A percentile compares a stretch with the other conserved stretches of the same genome.
These are phyloP conservation scores for Anguilla megastoma DNA, from an alignment of 2,797 vertebrate genomes.

Conservation along the genomic window DNA sequence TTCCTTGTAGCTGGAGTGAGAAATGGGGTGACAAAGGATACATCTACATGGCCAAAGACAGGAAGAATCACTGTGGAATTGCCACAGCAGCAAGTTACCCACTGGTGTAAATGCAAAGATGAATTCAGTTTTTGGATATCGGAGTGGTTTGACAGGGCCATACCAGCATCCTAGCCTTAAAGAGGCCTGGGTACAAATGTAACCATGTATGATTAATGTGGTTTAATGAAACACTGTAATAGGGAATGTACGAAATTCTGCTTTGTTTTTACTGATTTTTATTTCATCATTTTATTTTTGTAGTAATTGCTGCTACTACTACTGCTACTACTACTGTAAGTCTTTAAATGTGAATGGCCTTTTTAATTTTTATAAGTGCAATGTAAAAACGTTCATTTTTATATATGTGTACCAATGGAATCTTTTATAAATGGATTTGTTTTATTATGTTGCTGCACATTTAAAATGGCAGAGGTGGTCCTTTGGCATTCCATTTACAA, in stretches of 20 bases:
- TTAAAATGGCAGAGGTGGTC: conserved; percentile 9
- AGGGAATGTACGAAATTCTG: conserved; percentile 13
- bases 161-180: conserved; percentile 25
- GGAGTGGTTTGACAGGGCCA: conserved; percentile 21
- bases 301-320: neutral
- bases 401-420: neutral
- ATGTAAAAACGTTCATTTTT: conserved; percentile 5
- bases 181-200: conserved; percentile 3
- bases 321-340: neutral
- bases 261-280: conserved; percentile 7
- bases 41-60: conserved; percentile 76
- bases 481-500: neutral
- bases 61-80: conserved; percentile 78
- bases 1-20: conserved; percentile 68
- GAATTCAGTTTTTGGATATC: neutral
- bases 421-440: neutral
- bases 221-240: conserved; percentile 14
- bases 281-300: neutral
- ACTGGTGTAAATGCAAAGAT: conserved; percentile 58
- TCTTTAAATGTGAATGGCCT: neutral
- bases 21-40: conserved; percentile 78
- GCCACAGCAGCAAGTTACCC: conserved; percentile 79
- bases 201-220: neutral
- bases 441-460: neutral
- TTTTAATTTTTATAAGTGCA: conserved; percentile 13